Conservation (phyloP, 2,888 invertebrate species). For the Lasioglossum lativentre region DNA sequence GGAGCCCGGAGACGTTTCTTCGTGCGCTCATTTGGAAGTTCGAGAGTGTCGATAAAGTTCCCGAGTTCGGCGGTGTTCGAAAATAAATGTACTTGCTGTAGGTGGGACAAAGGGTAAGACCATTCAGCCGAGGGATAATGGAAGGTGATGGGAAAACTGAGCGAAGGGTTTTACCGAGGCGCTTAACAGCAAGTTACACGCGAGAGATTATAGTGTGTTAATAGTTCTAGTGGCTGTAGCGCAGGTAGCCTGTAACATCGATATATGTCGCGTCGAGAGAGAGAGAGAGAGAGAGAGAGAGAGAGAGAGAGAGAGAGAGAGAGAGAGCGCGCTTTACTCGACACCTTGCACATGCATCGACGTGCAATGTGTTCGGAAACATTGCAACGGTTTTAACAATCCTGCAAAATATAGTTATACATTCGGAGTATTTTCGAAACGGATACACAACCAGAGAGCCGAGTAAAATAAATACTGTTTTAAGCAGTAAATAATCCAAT, state of each 20-base stretch:
- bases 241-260: conserved; percentile 26
- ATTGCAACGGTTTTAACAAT: background rate
- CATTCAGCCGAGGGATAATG: conserved; percentile 39
- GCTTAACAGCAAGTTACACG: conserved; percentile 52
- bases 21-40: conserved; percentile 16
- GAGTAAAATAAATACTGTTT: background rate
- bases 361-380: background rate
- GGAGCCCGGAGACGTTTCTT: background rate
- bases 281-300: background rate
- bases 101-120: conserved; percentile 13
- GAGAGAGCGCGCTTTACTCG: background rate
- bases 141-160: conserved; percentile 51
- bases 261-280: conserved; percentile 19
- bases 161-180: conserved; percentile 45
- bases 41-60: conserved; percentile 28
- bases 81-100: conserved; percentile 40
- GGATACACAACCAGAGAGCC: too few species aligned
- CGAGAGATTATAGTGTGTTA: conserved; percentile 57
- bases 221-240: conserved; percentile 45
- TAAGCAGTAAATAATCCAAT: background rate
- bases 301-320: background rate
- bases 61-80: conserved; percentile 7
- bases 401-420: background rate
- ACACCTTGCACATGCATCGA: background rate
- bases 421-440: too few species aligned